These are phyloP conservation scores for Harlomillsia oculata DNA, from an alignment of 1,140 invertebrate species.

Conservation along the genomic window DNA sequence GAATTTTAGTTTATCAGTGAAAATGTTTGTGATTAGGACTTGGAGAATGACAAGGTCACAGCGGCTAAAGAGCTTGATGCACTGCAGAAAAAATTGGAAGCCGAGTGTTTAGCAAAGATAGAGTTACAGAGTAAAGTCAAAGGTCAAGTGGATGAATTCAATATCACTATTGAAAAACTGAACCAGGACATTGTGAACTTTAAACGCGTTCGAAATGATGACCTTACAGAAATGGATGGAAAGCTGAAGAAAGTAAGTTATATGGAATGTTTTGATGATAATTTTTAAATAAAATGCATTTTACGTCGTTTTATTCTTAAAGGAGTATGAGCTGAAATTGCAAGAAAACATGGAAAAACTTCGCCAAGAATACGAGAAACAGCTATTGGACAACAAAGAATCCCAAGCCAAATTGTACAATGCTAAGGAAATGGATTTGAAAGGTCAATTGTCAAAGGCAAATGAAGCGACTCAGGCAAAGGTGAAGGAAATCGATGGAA, in stretches of 20 bases:
- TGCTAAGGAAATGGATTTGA: slow-evolving; percentile 12
- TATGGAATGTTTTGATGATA: no score
- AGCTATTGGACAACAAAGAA: slow-evolving; percentile 7
- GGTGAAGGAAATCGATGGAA: background rate
- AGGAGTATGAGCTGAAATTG: slow-evolving; percentile 7
- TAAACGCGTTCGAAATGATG: background rate
- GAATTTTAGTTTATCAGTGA: background rate
- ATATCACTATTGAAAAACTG: background rate
- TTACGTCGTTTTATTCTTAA: no score
- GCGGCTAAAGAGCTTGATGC: background rate
- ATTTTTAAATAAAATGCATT: no score
- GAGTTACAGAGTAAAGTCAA: background rate
- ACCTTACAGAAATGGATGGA: slow-evolving; percentile 1
- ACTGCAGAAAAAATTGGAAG: background rate
- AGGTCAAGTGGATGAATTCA: background rate
- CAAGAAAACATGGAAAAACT: slow-evolving; percentile 5
- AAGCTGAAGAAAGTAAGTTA: background rate
- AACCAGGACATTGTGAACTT: background rate
- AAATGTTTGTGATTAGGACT: background rate
- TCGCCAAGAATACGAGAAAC: slow-evolving; percentile 4
- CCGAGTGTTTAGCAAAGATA: background rate
- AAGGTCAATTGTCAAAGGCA: slow-evolving; percentile 4
- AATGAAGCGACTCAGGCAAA: background rate
- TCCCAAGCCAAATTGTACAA: slow-evolving; percentile 17
- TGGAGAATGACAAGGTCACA: slow-evolving; percentile 3